Evolutionary conservation across 2,888 invertebrate genomes (phyloP).

Genomic region (Dyspetes luteomarginatus): DNA sequence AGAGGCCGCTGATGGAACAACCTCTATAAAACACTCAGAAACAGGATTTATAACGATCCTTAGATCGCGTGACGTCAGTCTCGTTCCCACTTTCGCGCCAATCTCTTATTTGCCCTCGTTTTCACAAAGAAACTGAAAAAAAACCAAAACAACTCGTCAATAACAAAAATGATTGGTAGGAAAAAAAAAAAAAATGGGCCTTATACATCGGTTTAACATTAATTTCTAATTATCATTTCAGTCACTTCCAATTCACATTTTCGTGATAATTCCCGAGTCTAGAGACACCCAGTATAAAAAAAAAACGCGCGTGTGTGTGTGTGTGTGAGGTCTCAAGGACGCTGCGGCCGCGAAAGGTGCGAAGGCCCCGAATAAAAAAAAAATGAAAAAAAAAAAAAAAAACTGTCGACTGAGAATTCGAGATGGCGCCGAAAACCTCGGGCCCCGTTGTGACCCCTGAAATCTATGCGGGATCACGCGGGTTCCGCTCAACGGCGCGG

Average conservation of each 20-base stretch:
- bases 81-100: not conserved
- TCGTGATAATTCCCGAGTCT: not conserved
- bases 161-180: too few relatives aligned
- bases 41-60: slow-evolving; percentile 24
- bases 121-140: too few relatives aligned
- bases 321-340: slow-evolving; percentile 51
- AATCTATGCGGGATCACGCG: not conserved
- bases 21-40: not conserved
- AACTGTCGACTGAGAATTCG: slow-evolving; percentile 68
- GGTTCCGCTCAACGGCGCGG: slow-evolving; percentile 3
- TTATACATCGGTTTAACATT: not conserved
- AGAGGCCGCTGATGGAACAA: slow-evolving; percentile 9
- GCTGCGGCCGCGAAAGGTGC: slow-evolving; percentile 57
- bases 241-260: not conserved
- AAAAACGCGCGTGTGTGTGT: slow-evolving; percentile 32
- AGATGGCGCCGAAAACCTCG: slow-evolving; percentile 60
- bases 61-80: slow-evolving; percentile 30
- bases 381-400: slow-evolving; percentile 47
- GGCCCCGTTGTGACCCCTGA: not conserved
- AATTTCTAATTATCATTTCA: not conserved
- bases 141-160: too few relatives aligned
- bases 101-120: not conserved
- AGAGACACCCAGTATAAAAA: slow-evolving; percentile 43
- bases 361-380: slow-evolving; percentile 40
- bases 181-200: slow-evolving; percentile 22